A percentile compares a stretch with the other conserved stretches of the same genome.
These are phyloP conservation scores for Lepidurus arcticus DNA, from an alignment of 1,140 invertebrate species.

Conservation along the genomic window DNA sequence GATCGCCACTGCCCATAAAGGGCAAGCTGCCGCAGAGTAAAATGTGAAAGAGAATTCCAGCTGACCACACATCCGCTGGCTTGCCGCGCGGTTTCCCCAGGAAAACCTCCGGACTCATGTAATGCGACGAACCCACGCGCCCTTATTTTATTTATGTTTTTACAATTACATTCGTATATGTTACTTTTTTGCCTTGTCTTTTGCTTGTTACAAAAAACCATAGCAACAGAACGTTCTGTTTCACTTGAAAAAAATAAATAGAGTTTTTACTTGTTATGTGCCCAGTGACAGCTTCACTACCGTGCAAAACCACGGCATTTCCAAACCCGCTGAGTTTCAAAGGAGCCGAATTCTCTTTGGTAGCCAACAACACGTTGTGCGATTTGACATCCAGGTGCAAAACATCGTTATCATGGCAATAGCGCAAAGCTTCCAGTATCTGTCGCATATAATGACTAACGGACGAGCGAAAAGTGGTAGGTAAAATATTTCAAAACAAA, in stretches of 20 bases:
- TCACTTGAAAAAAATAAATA: too few species aligned
- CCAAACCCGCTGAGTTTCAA: constrained; percentile 97
- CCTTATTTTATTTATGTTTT: constrained; percentile 50
- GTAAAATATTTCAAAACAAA: constrained; percentile 26
- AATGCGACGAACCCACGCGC: constrained; percentile 89
- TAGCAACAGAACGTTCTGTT: too few species aligned
- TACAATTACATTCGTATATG: constrained; percentile 31
- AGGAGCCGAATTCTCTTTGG: constrained; percentile 94
- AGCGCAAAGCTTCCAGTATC: constrained; percentile 86
- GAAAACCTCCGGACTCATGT: constrained; percentile 96
- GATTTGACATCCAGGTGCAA: constrained; percentile 93
- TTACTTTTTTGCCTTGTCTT: background rate
- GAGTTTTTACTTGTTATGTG: background rate
- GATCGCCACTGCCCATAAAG: constrained; percentile 86
- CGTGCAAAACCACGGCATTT: constrained; percentile 83
- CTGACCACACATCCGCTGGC: constrained; percentile 92
- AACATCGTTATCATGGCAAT: constrained; percentile 96
- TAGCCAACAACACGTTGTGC: constrained; percentile 87
- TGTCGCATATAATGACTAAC: constrained; percentile 95
- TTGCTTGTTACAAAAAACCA: background rate
- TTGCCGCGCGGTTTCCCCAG: constrained; percentile 88
- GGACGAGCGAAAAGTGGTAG: constrained; percentile 40
- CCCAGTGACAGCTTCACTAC: constrained; percentile 58
- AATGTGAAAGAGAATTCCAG: constrained; percentile 88
- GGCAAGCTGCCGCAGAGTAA: constrained; percentile 88